Conservation (phyloP, 2,113 vertebrate species). For the Solea solea region DNA sequence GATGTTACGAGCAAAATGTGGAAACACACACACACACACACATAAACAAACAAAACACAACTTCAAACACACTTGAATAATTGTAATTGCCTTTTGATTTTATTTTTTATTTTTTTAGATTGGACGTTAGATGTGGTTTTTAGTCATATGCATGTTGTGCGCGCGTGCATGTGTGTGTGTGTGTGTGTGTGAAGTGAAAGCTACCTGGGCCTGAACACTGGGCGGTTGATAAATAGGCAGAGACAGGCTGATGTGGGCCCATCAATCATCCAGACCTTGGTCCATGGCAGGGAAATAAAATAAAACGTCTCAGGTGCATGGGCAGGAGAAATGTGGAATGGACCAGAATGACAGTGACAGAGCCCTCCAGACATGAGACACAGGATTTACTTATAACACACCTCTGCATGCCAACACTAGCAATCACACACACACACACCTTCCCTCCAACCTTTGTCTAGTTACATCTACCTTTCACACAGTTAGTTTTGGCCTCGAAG, state of each 20-base stretch:
- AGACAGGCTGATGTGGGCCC: conserved; percentile 53
- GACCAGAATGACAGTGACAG: conserved; percentile 66
- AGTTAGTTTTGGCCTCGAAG: too few relatives aligned
- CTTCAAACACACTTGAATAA: background rate
- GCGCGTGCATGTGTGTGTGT: conserved; percentile 27
- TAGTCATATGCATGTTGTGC: conserved; percentile 4
- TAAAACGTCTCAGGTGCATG: conserved; percentile 71
- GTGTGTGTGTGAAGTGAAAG: conserved; percentile 15
- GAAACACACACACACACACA: background rate
- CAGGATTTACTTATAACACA: conserved; percentile 37
- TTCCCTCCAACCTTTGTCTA: too few relatives aligned
- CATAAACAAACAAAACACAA: background rate
- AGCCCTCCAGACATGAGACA: conserved; percentile 52
- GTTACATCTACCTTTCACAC: too few relatives aligned
- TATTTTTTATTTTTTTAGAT: background rate
- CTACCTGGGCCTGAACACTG: conserved; percentile 51
- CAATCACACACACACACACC: too few relatives aligned
- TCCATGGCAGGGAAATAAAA: conserved; percentile 75
- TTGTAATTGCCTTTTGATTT: background rate
- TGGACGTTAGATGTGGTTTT: background rate
- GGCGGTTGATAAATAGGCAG: conserved; percentile 68
- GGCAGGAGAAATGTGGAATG: conserved; percentile 72
- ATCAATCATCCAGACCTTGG: conserved; percentile 78
- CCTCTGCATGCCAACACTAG: conserved; percentile 26
- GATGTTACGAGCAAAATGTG: background rate